Conservation (phyloP, 2,888 invertebrate species). For the Eudasyphora cyanicolor region DNA sequence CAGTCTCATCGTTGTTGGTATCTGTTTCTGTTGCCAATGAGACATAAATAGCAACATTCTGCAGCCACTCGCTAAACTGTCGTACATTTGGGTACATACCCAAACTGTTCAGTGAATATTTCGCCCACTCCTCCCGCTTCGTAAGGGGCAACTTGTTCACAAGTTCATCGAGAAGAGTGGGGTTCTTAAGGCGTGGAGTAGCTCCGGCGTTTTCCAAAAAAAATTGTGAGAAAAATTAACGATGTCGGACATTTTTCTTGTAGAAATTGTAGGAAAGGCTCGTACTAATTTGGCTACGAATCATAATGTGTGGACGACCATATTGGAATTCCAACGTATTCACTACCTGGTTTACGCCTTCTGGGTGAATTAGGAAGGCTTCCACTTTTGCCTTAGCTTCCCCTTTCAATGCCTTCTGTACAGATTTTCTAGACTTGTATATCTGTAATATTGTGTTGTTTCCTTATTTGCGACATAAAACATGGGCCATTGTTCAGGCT, state of each 20-base stretch:
- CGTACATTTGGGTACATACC: slow-evolving; percentile 43
- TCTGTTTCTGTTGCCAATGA: slow-evolving; percentile 8
- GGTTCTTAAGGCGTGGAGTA: slow-evolving; percentile 40
- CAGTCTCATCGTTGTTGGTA: neutral
- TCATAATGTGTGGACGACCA: slow-evolving; percentile 59
- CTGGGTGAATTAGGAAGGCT: slow-evolving; percentile 41
- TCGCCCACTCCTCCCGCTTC: slow-evolving; percentile 47
- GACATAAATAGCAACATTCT: slow-evolving; percentile 40
- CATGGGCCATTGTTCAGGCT: slow-evolving; percentile 64
- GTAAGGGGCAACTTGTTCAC: slow-evolving; percentile 48
- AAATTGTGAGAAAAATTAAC: slow-evolving; percentile 45
- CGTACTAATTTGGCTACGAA: slow-evolving; percentile 58
- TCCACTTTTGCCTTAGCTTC: slow-evolving; percentile 47
- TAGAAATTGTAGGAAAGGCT: slow-evolving; percentile 42
- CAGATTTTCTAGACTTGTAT: slow-evolving; percentile 54
- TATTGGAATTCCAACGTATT: slow-evolving; percentile 59
- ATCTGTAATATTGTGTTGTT: slow-evolving; percentile 42
- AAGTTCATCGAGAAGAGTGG: slow-evolving; percentile 42
- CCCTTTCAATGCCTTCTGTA: slow-evolving; percentile 50
- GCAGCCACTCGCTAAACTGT: slow-evolving; percentile 47
- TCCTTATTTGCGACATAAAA: slow-evolving; percentile 53
- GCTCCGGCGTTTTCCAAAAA: slow-evolving; percentile 51
- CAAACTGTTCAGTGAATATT: slow-evolving; percentile 26
- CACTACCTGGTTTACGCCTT: slow-evolving; percentile 53
- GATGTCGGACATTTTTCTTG: slow-evolving; percentile 39